Evolutionary conservation across 2,797 vertebrate genomes (phyloP), one percentile per base, ranked within the genome.

Genomic region (Tenualosa ilisha): DNA sequence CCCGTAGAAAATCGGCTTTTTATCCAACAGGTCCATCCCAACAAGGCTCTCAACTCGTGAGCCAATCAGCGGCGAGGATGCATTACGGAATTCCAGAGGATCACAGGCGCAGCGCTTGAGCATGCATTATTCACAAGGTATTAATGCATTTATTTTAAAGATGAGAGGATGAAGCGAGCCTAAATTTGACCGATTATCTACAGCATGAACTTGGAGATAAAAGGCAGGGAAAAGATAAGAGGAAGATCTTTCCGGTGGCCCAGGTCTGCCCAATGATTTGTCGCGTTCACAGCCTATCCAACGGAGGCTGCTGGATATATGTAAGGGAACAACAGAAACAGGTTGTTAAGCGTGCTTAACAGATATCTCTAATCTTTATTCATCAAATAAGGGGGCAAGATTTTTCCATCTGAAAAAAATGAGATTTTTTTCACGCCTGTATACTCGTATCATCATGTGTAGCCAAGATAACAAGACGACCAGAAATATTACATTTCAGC

Each of bases 1-100:
- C 96, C 95, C 95, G 95, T 96, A 96, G 95, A 97, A 97, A 96
- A 96, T 96, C 94, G 94, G 95, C 72, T 93, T 97, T 98, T 98
- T 99, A 98, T 99, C 97, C 97, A 97, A 97, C 97, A 97, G 97
- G 97, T 96, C 96, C 94, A 95, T 96, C 96, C 96, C 96, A 95
- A 95, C 96, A 93, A 94, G 96, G 96, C 96, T 96, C 96, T 96
- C 95, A 95, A 93, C 91, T 88, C 93, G 92, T 92, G 96, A 98
- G 96, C 98, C 98, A 99, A 99, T 99, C 97, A 97, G 96, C 94
- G 93, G 95, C 94, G 92, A 96, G 95, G 91, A 93, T 92, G 92
- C 92, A 92, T 94, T 96, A 96, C 96, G 93, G 97, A 95, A 97
- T 97, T 96, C 96, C 96, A 95, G 90, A 91, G 94, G 92, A 93